Conservation (phyloP, 2,113 vertebrate genomes). For the Picathartes gymnocephalus region DNA sequence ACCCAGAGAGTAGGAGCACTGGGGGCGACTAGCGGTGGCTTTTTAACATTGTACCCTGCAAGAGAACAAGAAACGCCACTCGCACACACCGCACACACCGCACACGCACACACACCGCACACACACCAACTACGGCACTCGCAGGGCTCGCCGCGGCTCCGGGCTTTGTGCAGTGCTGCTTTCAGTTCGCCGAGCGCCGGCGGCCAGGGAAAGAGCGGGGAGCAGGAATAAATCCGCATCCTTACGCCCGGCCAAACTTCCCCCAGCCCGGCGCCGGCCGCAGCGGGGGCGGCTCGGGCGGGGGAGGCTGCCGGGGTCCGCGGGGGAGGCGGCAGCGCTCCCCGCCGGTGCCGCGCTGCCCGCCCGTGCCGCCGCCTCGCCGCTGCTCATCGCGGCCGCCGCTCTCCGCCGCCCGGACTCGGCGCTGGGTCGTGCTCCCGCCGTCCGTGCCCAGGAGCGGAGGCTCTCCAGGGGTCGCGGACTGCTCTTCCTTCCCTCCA, state of each 20-base stretch:
- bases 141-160: no score
- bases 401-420: not conserved
- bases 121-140: constrained; percentile 25
- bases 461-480: not conserved
- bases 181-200: no score
- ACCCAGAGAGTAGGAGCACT: constrained; percentile 96
- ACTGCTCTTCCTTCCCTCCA: not conserved
- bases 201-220: no score
- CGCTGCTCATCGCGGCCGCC: not conserved
- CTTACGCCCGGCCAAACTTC: no score
- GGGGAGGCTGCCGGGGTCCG: not conserved
- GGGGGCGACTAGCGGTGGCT: constrained; percentile 99
- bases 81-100: constrained; percentile 38
- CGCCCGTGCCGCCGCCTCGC: not conserved
- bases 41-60: constrained; percentile 91
- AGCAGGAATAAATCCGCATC: no score
- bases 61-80: constrained; percentile 77
- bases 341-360: not conserved
- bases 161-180: no score
- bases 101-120: constrained; percentile 15
- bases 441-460: not conserved
- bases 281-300: not conserved
- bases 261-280: no score
- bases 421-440: not conserved
- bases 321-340: not conserved